phyloP scores from a whole-genome alignment of 2,797 vertebrate species.

The Sparidentex hasta region DNA sequence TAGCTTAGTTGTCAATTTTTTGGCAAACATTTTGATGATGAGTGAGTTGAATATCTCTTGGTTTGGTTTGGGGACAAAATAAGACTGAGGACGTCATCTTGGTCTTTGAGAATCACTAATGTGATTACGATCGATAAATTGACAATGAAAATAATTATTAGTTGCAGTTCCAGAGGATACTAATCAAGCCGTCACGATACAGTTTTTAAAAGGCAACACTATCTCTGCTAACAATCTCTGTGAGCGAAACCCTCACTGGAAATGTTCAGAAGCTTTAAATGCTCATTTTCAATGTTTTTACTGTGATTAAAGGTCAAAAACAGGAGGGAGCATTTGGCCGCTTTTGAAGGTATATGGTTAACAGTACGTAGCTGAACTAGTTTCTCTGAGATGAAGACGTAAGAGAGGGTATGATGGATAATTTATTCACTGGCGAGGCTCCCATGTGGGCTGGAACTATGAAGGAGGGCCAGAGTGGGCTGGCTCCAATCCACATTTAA shows the following conservation, averaged over 20 bases:
- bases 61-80: too few species aligned
- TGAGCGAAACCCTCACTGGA: not conserved
- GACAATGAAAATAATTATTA: too few species aligned
- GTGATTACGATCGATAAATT: too few species aligned
- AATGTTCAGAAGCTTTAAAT: not conserved
- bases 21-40: too few species aligned
- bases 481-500: slow-evolving; percentile 51
- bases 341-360: not conserved
- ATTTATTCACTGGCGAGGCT: slow-evolving; percentile 62
- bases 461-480: slow-evolving; percentile 56
- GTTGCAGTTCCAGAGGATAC: not conserved
- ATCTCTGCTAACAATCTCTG: not conserved
- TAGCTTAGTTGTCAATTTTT: too few species aligned
- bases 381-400: slow-evolving; percentile 14
- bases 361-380: not conserved
- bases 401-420: slow-evolving; percentile 22
- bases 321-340: not conserved
- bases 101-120: too few species aligned
- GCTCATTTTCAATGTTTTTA: not conserved
- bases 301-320: not conserved
- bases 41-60: too few species aligned
- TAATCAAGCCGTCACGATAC: not conserved
- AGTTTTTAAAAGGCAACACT: not conserved
- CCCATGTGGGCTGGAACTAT: slow-evolving; percentile 37
- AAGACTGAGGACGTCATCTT: too few species aligned